These are phyloP conservation scores for Hyposoter didymator DNA, from an alignment of 2,888 invertebrate genomes.

Conservation along the genomic window DNA sequence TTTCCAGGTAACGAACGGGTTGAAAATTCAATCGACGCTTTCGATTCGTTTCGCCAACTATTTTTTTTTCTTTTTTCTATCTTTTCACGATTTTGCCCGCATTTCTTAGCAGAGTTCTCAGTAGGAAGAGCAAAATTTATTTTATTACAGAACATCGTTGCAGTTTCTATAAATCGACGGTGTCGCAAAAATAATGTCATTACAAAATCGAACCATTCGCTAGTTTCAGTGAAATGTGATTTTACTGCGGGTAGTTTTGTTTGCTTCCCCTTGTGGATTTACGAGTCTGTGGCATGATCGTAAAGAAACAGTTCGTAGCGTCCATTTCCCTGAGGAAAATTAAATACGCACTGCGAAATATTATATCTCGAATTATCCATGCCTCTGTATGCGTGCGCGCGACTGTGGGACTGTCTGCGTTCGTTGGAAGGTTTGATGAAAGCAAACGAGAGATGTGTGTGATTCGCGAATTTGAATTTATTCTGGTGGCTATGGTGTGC, in stretches of 20 bases:
- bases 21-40: conserved; percentile 35
- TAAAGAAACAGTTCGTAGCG: too few species aligned
- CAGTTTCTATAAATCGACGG: too few species aligned
- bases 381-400: background rate
- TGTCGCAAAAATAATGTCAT: background rate
- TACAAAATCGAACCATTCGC: background rate
- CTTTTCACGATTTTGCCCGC: background rate
- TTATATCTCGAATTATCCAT: background rate
- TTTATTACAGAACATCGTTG: background rate
- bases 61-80: background rate
- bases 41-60: conserved; percentile 19
- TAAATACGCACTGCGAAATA: too few species aligned
- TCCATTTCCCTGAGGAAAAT: too few species aligned
- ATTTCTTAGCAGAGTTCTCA: background rate
- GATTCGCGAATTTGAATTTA: conserved; percentile 33
- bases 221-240: background rate
- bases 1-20: conserved; percentile 11
- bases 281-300: background rate
- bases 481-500: conserved; percentile 19
- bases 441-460: conserved; percentile 47
- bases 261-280: background rate
- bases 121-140: background rate
- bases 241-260: background rate
- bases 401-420: background rate
- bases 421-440: conserved; percentile 37